Base-by-base conservation (phyloP, 2,888 invertebrate species). In the Dusona sp. region DNA sequence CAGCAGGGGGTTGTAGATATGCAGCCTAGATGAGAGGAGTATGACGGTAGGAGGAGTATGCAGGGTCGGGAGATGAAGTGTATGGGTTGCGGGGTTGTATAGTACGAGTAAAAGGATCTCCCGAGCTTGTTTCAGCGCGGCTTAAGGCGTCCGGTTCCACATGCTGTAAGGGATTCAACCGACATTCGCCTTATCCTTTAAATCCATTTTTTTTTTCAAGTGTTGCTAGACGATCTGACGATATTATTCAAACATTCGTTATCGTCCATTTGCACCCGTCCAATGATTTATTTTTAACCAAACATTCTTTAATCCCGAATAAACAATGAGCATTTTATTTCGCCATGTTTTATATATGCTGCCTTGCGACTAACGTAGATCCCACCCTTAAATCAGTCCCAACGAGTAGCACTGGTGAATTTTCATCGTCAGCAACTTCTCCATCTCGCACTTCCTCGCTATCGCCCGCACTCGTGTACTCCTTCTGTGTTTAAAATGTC, bases 21-120 rank as follows among this genome's bases (percentile, higher is more conserved):
- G 89, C 84, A 89, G 87, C 82, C 85, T 88, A 81, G 88, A 87
- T 87, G 87, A 87, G 81, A 73, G 74, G 74, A 25, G n/a, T 64
- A 54, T 42, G 48, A 74, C 51, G 51, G 19, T 45, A 2, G 29
- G 57, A 82, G 73, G 75, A 81, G 70, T 73, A 36, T 29, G 54
- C 48, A 57, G 36, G 36, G 61, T 72, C 54, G 75, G 72, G 75
- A 54, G 79, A 83, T 25, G 48, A 64, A 82, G 79, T 74, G 74
- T 68, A 65, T 67, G 57, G 57, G 33, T 36, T 19, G 65, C 33
- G 57, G 51, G 65, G 57, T 61, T 79, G 33, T 38, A 48, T 61
- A 61, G 33, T 33, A 64, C 48, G 29, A 57, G 79, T 22, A 74
- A 42, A 70, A 61, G 38, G 54, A 79, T 67, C 36, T 54, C 51